Base-by-base conservation (phyloP, 92 coral and sea anemone genomes). In the Chrysogorgia sp. region DNA sequence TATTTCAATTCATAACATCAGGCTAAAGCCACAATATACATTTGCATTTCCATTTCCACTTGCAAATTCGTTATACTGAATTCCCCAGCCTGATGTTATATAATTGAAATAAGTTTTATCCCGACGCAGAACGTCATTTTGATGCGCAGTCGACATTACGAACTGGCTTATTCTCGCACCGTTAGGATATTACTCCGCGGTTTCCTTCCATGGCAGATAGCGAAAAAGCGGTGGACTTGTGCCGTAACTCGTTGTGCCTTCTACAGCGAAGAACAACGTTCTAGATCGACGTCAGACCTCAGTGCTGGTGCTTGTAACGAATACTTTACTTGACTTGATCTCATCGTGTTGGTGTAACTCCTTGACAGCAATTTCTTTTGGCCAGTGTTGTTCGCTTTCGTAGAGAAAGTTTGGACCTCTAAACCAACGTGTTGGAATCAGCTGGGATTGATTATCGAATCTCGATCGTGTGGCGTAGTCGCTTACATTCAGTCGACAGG, bases 351-450 rank as follows among this genome's bases (percentile, higher is more conserved):
- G 43, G 10, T 57, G 63, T 20, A n/a, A 21, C 0, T 32, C 78
- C 2, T 71, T 29, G 2, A 55, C 3, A 3, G 29, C 48, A 52
- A 34, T 22, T 53, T 71, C 78, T 10, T 29, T 33, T 2, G 85
- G 85, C 91, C 88, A 88, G 35, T 12, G 17, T 4, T 69, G 70
- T 76, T 75, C 78, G 1, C 63, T 22, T 35, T 85, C 53, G 29
- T 57, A 77, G 30, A 85, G 78, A 68, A 88, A 88, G 26, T 62
- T 84, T 6, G 87, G 89, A 19, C 89, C 87, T 7, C 56, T 48
- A n/a, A 77, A 81, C 84, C 89, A 85, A 10, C 89, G 66, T 33
- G 76, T 81, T 0, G 56, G 48, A 1, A 60, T 49, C 7, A 50
- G 37, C 58, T 50, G 45, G 3, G 64, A 40, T 14, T 43, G 24